phyloP scores from a whole-genome alignment of 92 coral and sea anemone genomes.

The Montipora capitata region DNA sequence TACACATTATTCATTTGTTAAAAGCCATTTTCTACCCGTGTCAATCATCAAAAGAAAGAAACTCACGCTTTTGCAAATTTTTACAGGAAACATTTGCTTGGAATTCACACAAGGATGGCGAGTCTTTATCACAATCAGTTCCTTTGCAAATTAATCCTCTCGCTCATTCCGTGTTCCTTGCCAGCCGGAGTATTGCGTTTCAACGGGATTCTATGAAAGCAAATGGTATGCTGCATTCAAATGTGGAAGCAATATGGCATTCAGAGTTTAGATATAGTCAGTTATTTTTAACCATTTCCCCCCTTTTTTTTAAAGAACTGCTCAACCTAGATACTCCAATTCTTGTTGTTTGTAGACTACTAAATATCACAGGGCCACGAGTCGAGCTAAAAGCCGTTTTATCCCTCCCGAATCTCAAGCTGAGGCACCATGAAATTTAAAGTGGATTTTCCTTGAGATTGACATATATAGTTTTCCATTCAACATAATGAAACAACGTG shows the following conservation, averaged over 20 bases:
- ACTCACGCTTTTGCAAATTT: neutral
- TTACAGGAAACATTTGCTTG: neutral
- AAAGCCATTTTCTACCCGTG: neutral
- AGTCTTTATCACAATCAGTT: neutral
- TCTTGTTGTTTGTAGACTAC: neutral
- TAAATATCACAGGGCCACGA: neutral
- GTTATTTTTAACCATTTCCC: neutral
- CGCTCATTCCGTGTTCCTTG: neutral
- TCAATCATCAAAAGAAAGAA: constrained; percentile 1
- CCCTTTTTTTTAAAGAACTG: neutral
- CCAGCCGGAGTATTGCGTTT: neutral
- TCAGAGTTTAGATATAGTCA: neutral
- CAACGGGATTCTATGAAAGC: neutral
- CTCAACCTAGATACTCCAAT: neutral
- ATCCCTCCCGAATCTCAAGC: neutral
- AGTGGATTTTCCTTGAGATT: constrained; percentile 3
- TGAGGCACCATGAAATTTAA: neutral
- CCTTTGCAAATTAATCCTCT: neutral
- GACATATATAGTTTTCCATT: neutral
- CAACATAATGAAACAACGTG: neutral
- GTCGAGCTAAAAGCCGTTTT: neutral
- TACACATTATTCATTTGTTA: constrained; percentile 32
- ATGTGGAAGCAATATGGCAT: neutral
- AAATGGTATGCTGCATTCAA: neutral
- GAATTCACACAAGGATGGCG: too few species aligned